Evolutionary conservation across 2,888 invertebrate genomes (phyloP).

Genomic region (Hesperia comma): DNA sequence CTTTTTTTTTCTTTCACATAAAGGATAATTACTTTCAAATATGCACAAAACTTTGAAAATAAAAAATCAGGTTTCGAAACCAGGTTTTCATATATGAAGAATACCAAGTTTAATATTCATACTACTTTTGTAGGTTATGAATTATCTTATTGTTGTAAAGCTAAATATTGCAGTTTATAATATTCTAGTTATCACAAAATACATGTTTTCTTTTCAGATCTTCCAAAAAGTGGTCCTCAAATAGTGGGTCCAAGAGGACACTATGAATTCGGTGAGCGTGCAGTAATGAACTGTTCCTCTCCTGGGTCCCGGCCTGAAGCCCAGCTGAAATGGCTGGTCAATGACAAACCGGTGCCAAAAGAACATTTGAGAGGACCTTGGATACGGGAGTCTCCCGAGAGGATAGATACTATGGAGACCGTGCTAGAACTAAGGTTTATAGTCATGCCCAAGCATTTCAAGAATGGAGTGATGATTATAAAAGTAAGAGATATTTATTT

Average conservation of each 20-base stretch:
- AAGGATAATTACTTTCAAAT: too few relatives aligned
- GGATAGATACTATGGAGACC: conserved; percentile 87
- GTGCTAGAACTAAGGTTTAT: conserved; percentile 89
- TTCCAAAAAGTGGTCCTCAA: conserved; percentile 90
- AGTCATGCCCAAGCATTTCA: conserved; percentile 89
- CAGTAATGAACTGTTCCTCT: conserved; percentile 91
- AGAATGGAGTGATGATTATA: conserved; percentile 90
- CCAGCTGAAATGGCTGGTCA: conserved; percentile 92
- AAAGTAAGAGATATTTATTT: conserved; percentile 73
- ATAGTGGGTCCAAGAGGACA: conserved; percentile 90
- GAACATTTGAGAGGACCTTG: conserved; percentile 79
- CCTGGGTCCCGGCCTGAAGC: conserved; percentile 91
- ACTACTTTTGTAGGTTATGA: too few relatives aligned
- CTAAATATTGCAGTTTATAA: too few relatives aligned
- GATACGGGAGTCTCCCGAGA: conserved; percentile 72
- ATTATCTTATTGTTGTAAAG: too few relatives aligned
- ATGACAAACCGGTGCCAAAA: conserved; percentile 86
- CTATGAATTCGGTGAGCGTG: conserved; percentile 89
- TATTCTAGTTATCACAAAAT: too few relatives aligned
- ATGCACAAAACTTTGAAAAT: too few relatives aligned
- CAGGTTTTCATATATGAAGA: too few relatives aligned
- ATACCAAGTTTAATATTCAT: too few relatives aligned
- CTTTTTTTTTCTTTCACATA: too few relatives aligned
- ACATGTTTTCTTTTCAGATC: conserved; percentile 76
- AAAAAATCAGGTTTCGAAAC: too few relatives aligned